Base-by-base conservation (phyloP, 2,797 vertebrate genomes). In the Mionectes olivaceus region DNA sequence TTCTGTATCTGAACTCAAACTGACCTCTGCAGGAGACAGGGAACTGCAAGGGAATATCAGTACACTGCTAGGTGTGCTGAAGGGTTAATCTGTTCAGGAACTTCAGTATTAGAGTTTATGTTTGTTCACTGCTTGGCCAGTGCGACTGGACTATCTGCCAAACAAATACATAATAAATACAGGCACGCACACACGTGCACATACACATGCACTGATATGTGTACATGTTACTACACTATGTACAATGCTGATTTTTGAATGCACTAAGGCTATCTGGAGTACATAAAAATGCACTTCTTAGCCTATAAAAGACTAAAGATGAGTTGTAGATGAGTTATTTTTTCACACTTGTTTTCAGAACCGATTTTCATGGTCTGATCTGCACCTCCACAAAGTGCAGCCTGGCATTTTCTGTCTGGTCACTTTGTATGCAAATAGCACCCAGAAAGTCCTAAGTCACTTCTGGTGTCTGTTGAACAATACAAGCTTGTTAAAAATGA, bases 91-190 rank as follows among this genome's bases (percentile, higher is more conserved):
- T 35, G 39, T 81, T 49, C 27, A 49, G 39, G 24, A 49, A 32
- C 64, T 89, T 74, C 50, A 46, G 7, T 56, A 28, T 81, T 63
- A 27, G 0, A 3, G 30, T 44, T 94, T 35, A 16, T 33, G 13
- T 68, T 89, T 84, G 37, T 86, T 91, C 63, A 74, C 41, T 67
- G 81, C 30, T 93, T 63, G 60, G 16, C 43, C 46, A 75, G 30
- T 17, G 30, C 76, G 49, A 39, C 11, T 63, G 52, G 14, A 79
- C 37, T 65, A 87, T 24, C 39, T 46, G 67, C 41, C 27, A 46
- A 68, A 35, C 25, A 57, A 73, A 41, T 5, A 39, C 39, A 44
- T 43, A 24, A 24, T 47, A 87, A 68, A 46, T 7, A 46, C 11
- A 37, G 15, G 11, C 5, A 30, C 10, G 10, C 10, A 50, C 15